Evolutionary conservation across 1,140 invertebrate genomes (phyloP).

Genomic region (Drosophila asahinai): DNA sequence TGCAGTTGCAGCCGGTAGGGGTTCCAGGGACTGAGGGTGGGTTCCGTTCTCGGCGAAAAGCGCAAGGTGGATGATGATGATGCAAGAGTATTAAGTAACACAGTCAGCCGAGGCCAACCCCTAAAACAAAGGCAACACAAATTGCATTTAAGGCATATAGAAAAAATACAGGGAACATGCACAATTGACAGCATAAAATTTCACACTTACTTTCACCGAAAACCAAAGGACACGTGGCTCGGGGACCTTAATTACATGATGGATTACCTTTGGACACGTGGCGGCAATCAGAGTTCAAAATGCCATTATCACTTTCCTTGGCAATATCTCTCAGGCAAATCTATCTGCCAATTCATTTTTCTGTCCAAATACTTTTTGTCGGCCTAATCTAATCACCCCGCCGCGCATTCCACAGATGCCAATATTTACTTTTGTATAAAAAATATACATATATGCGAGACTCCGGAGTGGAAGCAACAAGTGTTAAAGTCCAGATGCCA

Average conservation of each 20-base stretch:
- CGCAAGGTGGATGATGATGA: slow-evolving; percentile 81
- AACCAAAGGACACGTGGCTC: not conserved
- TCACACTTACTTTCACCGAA: slow-evolving; percentile 51
- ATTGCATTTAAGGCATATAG: slow-evolving; percentile 66
- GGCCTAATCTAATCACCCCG: slow-evolving; percentile 46
- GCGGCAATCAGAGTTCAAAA: slow-evolving; percentile 50
- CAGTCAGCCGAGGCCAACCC: slow-evolving; percentile 52
- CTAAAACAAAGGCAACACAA: slow-evolving; percentile 65
- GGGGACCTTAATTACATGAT: slow-evolving; percentile 62
- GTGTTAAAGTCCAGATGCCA: slow-evolving; percentile 58
- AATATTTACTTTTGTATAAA: slow-evolving; percentile 16
- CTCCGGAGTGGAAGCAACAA: slow-evolving; percentile 45
- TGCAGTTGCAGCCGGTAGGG: slow-evolving; percentile 55
- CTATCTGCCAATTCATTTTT: slow-evolving; percentile 31
- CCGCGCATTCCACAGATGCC: slow-evolving; percentile 55
- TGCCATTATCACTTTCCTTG: slow-evolving; percentile 29
- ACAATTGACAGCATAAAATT: slow-evolving; percentile 72
- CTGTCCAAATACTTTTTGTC: slow-evolving; percentile 22
- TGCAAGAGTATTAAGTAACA: slow-evolving; percentile 73
- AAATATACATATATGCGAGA: not conserved
- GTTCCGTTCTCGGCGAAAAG: slow-evolving; percentile 55
- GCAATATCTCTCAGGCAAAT: slow-evolving; percentile 21
- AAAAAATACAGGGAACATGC: slow-evolving; percentile 36
- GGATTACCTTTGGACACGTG: slow-evolving; percentile 65
- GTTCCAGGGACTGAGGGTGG: slow-evolving; percentile 32